Percentiles rank a stretch among this genome's conserved stretches.
phyloP scores from a whole-genome alignment of 2,888 invertebrate genomes.

The Tetragonula carbonaria region DNA sequence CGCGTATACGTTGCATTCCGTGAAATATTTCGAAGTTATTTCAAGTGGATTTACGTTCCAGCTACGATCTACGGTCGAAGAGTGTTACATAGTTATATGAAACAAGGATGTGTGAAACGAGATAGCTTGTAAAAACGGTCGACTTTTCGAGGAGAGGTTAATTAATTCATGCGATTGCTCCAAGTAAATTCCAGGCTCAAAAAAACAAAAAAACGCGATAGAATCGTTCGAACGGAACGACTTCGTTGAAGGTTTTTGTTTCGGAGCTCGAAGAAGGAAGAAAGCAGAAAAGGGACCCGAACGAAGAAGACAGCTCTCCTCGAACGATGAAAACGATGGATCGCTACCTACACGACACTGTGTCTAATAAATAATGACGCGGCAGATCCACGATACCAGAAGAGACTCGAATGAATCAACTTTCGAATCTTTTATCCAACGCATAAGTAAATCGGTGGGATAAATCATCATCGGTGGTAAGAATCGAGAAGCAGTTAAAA shows the following conservation, averaged over 20 bases:
- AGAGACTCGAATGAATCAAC: not conserved
- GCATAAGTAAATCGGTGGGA: not conserved
- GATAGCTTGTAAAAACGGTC: not conserved
- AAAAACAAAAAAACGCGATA: constrained; percentile 24
- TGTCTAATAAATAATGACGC: constrained; percentile 37
- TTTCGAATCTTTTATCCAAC: not conserved
- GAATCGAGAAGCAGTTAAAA: not conserved
- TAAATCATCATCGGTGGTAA: constrained; percentile 15
- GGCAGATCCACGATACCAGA: not conserved
- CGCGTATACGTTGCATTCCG: not conserved
- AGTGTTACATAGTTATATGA: not conserved
- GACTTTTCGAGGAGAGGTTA: not conserved
- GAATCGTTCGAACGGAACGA: constrained; percentile 49
- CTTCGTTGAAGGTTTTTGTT: constrained; percentile 54
- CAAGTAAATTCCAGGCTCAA: not conserved
- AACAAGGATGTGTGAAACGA: not conserved
- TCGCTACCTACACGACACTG: constrained; percentile 17
- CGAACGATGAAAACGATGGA: constrained; percentile 26
- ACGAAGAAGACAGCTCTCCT: constrained; percentile 23
- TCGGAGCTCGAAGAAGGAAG: constrained; percentile 1
- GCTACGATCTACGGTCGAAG: not conserved
- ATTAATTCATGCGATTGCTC: constrained; percentile 10
- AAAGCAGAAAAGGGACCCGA: not conserved
- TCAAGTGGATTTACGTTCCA: not conserved
- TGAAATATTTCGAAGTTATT: not conserved